Evolutionary conservation across 2,113 vertebrate genomes (phyloP), one percentile per base, ranked within the genome.

Genomic region (Phyllostomus hastatus): DNA sequence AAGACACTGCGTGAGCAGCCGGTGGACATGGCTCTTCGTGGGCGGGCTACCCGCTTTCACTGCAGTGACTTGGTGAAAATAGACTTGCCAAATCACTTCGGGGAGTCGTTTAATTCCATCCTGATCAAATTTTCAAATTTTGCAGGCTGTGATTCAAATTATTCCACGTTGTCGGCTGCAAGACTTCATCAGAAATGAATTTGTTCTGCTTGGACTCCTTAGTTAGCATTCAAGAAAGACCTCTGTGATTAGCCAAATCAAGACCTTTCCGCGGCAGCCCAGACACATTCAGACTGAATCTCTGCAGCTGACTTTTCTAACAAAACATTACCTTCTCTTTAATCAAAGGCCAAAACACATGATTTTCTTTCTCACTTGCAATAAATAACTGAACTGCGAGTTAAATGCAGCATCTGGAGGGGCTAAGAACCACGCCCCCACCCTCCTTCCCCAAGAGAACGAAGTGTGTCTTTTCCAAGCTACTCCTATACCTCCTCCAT

Each of bases 161-260:
- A 94, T 94, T 96, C n/a, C 79, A 97, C 17, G 1, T 76, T 95
- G 88, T 88, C 6, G 10, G 52, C 87, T 91, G 67, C 70, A 88
- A 97, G 79, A 64, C 86, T 96, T 91, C 57, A 84, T 96, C 93
- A 97, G 94, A 83, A 97, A 94, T 97, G 50, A 97, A 81, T 97
- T 90, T 96, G 88, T 97, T 98, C 97, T 97, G 86, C 96, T 90
- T 96, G 78, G 38, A 89, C 72, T 94, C 59, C 83, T 95, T 97
- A 72, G 81, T 98, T 98, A 98, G 52, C 38, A 97, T 97, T 93
- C 28, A 8, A 95, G 90, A 97, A 97, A 97, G 97, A 86, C 3
- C 3, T 84, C 96, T 94, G 82, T 97, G 94, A 98, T 98, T 95
- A 98, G 57, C 69, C 90, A 98, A 97, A 98, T 98, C 90, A 83